These are phyloP conservation scores for Drosophila suboccidentalis DNA, from an alignment of 2,888 invertebrate genomes.

Conservation along the genomic window DNA sequence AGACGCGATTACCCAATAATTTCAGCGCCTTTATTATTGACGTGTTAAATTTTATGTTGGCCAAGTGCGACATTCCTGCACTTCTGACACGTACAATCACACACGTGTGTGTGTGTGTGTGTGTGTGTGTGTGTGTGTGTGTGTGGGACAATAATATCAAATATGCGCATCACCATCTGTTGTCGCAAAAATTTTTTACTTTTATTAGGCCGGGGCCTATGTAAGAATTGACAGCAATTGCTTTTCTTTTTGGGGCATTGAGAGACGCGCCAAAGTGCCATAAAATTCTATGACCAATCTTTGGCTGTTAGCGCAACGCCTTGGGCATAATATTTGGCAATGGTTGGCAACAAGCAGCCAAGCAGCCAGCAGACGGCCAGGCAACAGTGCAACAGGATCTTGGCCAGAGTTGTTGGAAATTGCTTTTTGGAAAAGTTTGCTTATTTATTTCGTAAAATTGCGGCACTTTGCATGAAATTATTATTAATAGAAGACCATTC, in stretches of 20 bases:
- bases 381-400: slow-evolving; percentile 40
- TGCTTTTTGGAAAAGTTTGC: slow-evolving; percentile 51
- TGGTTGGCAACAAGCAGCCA: slow-evolving; percentile 17
- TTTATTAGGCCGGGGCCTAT: slow-evolving; percentile 64
- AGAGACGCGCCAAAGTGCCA: slow-evolving; percentile 64
- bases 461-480: slow-evolving; percentile 56
- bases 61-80: slow-evolving; percentile 58
- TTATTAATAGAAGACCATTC: slow-evolving; percentile 50
- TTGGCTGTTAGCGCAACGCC: slow-evolving; percentile 71
- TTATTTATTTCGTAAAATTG: slow-evolving; percentile 52
- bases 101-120: slow-evolving; percentile 19
- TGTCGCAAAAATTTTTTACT: slow-evolving; percentile 59
- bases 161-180: slow-evolving; percentile 75
- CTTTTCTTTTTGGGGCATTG: slow-evolving; percentile 44
- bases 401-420: slow-evolving; percentile 25
- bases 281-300: slow-evolving; percentile 75
- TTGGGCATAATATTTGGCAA: slow-evolving; percentile 65
- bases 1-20: slow-evolving; percentile 33
- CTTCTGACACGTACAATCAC: slow-evolving; percentile 22
- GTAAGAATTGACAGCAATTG: slow-evolving; percentile 77
- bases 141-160: slow-evolving; percentile 64
- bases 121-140: slow-evolving; percentile 20
- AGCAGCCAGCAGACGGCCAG: slow-evolving; percentile 1
- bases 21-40: slow-evolving; percentile 55
- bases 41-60: slow-evolving; percentile 67